A percentile compares a stretch with the other conserved stretches of the same genome.
Evolutionary conservation across 2,797 vertebrate genomes (phyloP).

Genomic region (Eulemur mongoz): DNA sequence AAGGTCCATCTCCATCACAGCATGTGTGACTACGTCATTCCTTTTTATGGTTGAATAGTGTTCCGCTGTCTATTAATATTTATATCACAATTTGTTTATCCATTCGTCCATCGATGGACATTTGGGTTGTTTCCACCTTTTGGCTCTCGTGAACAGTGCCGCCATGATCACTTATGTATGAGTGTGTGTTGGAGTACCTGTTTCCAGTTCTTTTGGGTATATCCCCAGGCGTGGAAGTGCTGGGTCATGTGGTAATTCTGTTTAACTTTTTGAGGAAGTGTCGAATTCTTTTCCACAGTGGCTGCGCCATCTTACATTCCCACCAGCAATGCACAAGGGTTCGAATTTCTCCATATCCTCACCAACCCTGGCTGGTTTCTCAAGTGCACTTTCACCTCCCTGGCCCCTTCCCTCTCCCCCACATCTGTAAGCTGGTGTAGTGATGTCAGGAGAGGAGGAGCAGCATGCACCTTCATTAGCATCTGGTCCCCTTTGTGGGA

Average conservation of each 20-base stretch:
- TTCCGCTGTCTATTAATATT: rapidly evolving
- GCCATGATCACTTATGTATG: rapidly evolving
- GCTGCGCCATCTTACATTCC: background rate
- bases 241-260: background rate
- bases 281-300: background rate
- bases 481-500: background rate
- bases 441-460: too few relatives aligned
- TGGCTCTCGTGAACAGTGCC: background rate
- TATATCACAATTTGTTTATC: too few relatives aligned
- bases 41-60: background rate
- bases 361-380: background rate
- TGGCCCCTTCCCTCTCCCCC: background rate
- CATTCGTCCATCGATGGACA: rapidly evolving
- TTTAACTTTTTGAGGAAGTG: background rate
- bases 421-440: background rate
- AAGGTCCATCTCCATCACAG: rapidly evolving
- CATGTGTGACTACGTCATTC: background rate
- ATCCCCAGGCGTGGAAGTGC: background rate
- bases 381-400: too few relatives aligned
- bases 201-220: background rate
- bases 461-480: rapidly evolving
- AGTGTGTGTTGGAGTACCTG: background rate
- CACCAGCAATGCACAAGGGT: too few relatives aligned
- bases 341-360: background rate
- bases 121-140: background rate